Percentiles rank a stretch among this genome's conserved stretches.
phyloP scores from a whole-genome alignment of 1,140 invertebrate species.

The Neuroterus valhalla region DNA sequence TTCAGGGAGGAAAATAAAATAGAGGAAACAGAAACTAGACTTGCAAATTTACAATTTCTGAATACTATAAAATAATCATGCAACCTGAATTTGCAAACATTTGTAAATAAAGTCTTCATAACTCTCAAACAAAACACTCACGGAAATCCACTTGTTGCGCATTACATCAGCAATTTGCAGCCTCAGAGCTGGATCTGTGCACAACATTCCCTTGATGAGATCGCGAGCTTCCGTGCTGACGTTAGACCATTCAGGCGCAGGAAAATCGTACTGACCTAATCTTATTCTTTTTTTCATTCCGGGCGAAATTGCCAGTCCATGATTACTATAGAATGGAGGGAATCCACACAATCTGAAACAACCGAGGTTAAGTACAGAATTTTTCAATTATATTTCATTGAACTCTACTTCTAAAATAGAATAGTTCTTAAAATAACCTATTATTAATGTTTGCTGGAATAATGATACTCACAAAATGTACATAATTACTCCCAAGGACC shows the following conservation, averaged over 20 bases:
- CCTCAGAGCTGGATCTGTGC: slow-evolving; percentile 93
- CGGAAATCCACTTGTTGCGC: slow-evolving; percentile 92
- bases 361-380: background rate
- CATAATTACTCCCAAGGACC: slow-evolving; percentile 98
- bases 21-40: no score
- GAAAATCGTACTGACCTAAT: slow-evolving; percentile 97
- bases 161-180: slow-evolving; percentile 94
- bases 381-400: background rate
- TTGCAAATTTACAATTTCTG: no score
- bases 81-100: background rate
- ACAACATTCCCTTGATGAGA: slow-evolving; percentile 94
- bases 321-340: slow-evolving; percentile 98
- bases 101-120: background rate
- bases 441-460: slow-evolving; percentile 19
- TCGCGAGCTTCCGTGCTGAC: slow-evolving; percentile 97
- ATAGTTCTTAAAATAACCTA: background rate
- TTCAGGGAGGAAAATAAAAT: background rate
- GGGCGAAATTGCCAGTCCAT: slow-evolving; percentile 96
- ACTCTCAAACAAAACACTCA: slow-evolving; percentile 71
- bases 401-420: no score
- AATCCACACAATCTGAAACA: slow-evolving; percentile 92
- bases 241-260: slow-evolving; percentile 95
- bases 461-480: slow-evolving; percentile 91
- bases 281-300: slow-evolving; percentile 99
- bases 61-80: no score